Percentiles rank a stretch among this genome's conserved stretches.
Evolutionary conservation across 2,113 vertebrate genomes (phyloP).

Genomic region (Psophia crepitans): DNA sequence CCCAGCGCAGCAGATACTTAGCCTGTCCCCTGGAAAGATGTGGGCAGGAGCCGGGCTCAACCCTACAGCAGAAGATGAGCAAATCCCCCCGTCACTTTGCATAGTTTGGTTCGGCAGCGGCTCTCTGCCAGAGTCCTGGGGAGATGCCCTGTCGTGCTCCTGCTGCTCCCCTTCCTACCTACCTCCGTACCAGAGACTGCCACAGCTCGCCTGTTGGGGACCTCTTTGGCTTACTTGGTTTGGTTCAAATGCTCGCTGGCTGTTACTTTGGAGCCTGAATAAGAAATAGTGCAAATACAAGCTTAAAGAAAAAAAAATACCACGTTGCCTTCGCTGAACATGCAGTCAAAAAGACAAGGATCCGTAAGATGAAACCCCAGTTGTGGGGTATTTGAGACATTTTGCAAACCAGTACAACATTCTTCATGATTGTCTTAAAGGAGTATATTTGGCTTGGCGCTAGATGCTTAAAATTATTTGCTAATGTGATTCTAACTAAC

Average conservation of each 20-base stretch:
- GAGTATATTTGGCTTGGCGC: not conserved
- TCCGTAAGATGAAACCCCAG: not conserved
- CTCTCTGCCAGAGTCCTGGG: not conserved
- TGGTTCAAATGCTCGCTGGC: not conserved
- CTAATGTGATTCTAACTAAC: not conserved
- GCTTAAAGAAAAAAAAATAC: not conserved
- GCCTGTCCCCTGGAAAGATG: not conserved
- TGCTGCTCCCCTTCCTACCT: not conserved
- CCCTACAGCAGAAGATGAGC: not conserved
- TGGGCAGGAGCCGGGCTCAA: not conserved
- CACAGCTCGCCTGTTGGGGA: not conserved
- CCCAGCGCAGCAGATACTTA: not conserved
- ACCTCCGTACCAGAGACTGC: not conserved
- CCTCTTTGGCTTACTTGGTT: conserved; percentile 33
- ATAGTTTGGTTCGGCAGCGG: not conserved
- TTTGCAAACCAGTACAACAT: not conserved
- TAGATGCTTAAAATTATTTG: not conserved
- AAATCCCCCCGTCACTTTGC: not conserved
- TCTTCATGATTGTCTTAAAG: not conserved
- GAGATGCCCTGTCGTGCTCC: fast-evolving
- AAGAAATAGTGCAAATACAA: conserved; percentile 54
- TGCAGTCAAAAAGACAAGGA: not conserved
- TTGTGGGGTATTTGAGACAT: not conserved
- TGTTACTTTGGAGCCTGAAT: not conserved
- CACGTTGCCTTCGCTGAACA: not conserved